phyloP scores from a whole-genome alignment of 2,113 vertebrate genomes.

The Leucoraja erinaceus region DNA sequence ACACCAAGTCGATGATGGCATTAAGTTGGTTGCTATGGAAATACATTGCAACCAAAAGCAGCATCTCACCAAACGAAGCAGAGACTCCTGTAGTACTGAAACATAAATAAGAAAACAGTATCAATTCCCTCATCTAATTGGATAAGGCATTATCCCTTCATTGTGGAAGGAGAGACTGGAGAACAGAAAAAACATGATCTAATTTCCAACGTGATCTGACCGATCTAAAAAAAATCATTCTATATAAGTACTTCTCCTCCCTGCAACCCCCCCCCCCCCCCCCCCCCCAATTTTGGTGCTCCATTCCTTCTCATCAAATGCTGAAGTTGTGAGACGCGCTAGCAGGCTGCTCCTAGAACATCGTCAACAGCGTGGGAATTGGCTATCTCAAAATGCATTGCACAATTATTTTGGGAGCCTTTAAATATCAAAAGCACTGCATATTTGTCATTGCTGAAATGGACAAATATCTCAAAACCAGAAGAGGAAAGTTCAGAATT shows the following conservation, averaged over 20 bases:
- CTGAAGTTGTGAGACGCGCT: not conserved
- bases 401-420: not conserved
- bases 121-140: not conserved
- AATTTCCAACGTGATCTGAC: not conserved
- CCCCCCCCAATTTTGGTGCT: not conserved
- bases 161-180: too few relatives aligned
- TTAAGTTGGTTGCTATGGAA: slow-evolving; percentile 96
- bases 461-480: not conserved
- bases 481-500: not conserved
- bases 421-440: not conserved
- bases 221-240: not conserved
- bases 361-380: not conserved
- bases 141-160: not conserved
- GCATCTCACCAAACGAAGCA: slow-evolving; percentile 97
- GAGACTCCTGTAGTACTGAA: slow-evolving; percentile 88
- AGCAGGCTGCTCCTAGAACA: not conserved
- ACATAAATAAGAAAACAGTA: slow-evolving; percentile 42
- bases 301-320: not conserved
- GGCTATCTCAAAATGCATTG: not conserved
- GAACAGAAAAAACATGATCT: not conserved
- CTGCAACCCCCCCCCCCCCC: too few relatives aligned
- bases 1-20: slow-evolving; percentile 89
- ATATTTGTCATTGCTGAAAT: not conserved
- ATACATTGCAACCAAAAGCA: slow-evolving; percentile 96
- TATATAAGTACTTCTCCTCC: not conserved